Evolutionary conservation across 2,888 invertebrate genomes (phyloP).

Genomic region (Cryptocheilus praepositus): DNA sequence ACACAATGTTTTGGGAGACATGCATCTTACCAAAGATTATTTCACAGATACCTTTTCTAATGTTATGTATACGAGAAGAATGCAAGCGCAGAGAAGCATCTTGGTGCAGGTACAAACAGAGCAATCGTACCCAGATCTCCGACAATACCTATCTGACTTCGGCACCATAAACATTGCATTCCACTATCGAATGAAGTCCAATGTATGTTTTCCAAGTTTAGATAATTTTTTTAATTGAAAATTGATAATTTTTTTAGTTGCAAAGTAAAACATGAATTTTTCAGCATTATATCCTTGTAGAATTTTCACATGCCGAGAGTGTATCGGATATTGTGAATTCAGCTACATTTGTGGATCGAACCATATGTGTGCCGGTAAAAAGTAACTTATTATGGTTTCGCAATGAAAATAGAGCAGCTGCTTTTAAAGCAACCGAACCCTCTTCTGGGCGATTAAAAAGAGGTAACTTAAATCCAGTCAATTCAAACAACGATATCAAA

Average conservation of each 20-base stretch:
- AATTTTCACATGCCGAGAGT: slow-evolving; percentile 80
- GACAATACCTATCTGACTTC: slow-evolving; percentile 82
- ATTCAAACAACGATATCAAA: slow-evolving; percentile 27
- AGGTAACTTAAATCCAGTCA: slow-evolving; percentile 14
- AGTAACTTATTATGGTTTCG: slow-evolving; percentile 87
- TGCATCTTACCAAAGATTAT: no score
- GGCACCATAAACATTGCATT: slow-evolving; percentile 81
- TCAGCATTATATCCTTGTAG: slow-evolving; percentile 86
- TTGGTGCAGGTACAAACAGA: slow-evolving; percentile 86
- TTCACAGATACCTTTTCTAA: no score
- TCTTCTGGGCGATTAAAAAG: slow-evolving; percentile 60
- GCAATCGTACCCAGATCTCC: slow-evolving; percentile 81
- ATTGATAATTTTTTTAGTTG: no score
- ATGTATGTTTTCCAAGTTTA: slow-evolving; percentile 63
- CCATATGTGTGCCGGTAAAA: slow-evolving; percentile 79
- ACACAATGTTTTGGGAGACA: no score
- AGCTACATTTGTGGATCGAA: slow-evolving; percentile 78
- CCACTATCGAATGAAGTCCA: slow-evolving; percentile 78
- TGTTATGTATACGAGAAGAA: slow-evolving; percentile 74
- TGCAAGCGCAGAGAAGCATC: slow-evolving; percentile 82
- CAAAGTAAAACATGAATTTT: not conserved
- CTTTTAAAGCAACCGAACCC: not conserved
- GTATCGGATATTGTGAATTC: slow-evolving; percentile 77
- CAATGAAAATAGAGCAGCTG: slow-evolving; percentile 62
- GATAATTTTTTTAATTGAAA: no score